These are phyloP conservation scores for Eurytoma californica DNA, from an alignment of 2,888 invertebrate species.

Conservation along the genomic window DNA sequence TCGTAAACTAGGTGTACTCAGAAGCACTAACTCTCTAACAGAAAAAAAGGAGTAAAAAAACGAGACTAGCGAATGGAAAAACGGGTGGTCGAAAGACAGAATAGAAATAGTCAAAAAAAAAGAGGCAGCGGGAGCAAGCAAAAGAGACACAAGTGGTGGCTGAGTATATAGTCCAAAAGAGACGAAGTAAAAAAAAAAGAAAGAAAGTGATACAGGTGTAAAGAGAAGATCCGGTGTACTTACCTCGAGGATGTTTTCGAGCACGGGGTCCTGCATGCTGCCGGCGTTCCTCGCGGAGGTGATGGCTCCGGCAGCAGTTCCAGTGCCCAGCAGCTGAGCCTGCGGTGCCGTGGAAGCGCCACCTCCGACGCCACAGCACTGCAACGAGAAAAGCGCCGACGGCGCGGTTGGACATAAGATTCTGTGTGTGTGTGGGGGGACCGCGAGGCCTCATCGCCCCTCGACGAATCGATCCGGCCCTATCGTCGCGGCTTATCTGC, in stretches of 20 bases:
- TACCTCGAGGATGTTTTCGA: slow-evolving; percentile 73
- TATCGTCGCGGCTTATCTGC: slow-evolving; percentile 65
- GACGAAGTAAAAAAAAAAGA: background rate
- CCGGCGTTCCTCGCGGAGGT: slow-evolving; percentile 69
- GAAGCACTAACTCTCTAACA: no score
- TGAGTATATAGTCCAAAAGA: no score
- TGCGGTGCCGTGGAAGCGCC: slow-evolving; percentile 74
- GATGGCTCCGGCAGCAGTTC: slow-evolving; percentile 70
- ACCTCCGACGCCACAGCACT: slow-evolving; percentile 75
- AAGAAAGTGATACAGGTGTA: background rate
- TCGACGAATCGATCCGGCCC: slow-evolving; percentile 54
- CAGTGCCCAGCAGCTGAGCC: slow-evolving; percentile 72
- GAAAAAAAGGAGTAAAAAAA: no score
- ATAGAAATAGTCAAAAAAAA: no score
- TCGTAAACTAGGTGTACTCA: background rate
- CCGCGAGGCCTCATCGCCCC: background rate
- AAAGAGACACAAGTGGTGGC: no score
- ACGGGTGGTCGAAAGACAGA: no score
- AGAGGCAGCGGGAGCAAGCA: no score
- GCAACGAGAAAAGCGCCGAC: slow-evolving; percentile 49
- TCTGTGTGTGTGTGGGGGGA: background rate
- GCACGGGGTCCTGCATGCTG: slow-evolving; percentile 73
- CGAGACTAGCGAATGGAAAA: no score
- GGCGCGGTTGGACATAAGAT: background rate
- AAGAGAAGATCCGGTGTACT: slow-evolving; percentile 35